A percentile compares a stretch with the other conserved stretches of the same genome.
Conservation (phyloP, 2,797 vertebrate species). For the Ispidina lecontei region DNA sequence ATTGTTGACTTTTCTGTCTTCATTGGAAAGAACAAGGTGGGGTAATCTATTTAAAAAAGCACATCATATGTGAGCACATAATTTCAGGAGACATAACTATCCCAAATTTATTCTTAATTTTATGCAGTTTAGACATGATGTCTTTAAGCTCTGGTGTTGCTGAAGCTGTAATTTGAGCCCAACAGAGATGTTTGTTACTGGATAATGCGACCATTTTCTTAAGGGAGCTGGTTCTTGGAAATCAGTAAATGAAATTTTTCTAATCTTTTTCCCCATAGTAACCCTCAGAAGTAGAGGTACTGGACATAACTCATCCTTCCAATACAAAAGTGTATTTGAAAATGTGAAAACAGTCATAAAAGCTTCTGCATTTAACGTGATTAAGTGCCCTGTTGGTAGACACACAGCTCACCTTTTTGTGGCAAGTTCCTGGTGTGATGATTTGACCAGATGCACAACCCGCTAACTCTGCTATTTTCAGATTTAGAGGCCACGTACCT, state of each 20-base stretch:
- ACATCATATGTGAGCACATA: background rate
- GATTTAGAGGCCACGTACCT: constrained; percentile 62
- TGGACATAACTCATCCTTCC: background rate
- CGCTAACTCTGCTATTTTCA: constrained; percentile 53
- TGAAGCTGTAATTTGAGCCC: background rate
- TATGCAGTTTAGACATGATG: rapidly evolving
- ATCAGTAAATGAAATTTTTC: background rate
- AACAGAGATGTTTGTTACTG: background rate
- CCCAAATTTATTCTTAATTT: background rate
- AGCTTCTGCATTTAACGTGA: background rate
- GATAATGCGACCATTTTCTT: background rate
- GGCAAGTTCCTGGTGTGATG: background rate
- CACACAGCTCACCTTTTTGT: background rate
- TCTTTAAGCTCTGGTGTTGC: background rate
- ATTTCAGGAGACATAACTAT: background rate
- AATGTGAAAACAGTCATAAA: background rate
- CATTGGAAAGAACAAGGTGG: background rate
- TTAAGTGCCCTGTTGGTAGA: background rate
- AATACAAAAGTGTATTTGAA: background rate
- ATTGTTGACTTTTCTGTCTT: background rate
- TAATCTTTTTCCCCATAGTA: background rate
- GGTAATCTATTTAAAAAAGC: background rate
- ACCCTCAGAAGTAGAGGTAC: background rate
- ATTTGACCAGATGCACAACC: background rate
- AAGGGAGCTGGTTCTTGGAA: background rate